These are phyloP conservation scores for Orchesella flavescens DNA, from an alignment of 2,888 invertebrate species.

Conservation along the genomic window DNA sequence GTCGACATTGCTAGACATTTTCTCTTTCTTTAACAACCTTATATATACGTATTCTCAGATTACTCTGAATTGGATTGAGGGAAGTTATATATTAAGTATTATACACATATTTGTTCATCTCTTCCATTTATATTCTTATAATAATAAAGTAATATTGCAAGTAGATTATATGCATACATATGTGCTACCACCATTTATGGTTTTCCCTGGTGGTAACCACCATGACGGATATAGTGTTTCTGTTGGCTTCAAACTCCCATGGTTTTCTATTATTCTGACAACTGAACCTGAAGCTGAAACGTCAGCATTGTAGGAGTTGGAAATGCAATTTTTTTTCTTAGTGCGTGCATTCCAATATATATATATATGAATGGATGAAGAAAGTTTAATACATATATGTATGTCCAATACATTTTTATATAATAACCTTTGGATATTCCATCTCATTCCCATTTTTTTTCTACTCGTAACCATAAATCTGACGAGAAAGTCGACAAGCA, in stretches of 20 bases:
- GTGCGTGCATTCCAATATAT: neutral
- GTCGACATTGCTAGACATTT: neutral
- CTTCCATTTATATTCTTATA: no score
- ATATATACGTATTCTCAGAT: neutral
- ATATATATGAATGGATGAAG: neutral
- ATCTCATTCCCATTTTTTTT: slow-evolving; percentile 3
- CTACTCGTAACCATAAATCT: slow-evolving; percentile 16
- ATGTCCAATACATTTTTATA: no score
- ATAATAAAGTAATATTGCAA: no score
- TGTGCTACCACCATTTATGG: neutral
- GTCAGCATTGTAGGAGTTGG: slow-evolving; percentile 2
- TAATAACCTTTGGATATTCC: neutral
- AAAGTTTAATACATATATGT: no score
- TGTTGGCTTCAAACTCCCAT: slow-evolving; percentile 6
- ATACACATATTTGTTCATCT: no score
- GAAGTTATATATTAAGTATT: neutral
- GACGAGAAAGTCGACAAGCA: slow-evolving; percentile 11
- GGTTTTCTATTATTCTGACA: slow-evolving; percentile 11
- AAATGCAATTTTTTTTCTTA: neutral
- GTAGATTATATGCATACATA: no score
- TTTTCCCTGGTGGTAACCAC: slow-evolving; percentile 2
- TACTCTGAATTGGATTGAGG: neutral
- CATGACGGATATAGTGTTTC: slow-evolving; percentile 16
- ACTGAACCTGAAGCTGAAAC: slow-evolving; percentile 8
- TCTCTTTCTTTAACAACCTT: neutral